Conservation (phyloP, 2,797 vertebrate genomes). For the Acestrorhynchus altus region DNA sequence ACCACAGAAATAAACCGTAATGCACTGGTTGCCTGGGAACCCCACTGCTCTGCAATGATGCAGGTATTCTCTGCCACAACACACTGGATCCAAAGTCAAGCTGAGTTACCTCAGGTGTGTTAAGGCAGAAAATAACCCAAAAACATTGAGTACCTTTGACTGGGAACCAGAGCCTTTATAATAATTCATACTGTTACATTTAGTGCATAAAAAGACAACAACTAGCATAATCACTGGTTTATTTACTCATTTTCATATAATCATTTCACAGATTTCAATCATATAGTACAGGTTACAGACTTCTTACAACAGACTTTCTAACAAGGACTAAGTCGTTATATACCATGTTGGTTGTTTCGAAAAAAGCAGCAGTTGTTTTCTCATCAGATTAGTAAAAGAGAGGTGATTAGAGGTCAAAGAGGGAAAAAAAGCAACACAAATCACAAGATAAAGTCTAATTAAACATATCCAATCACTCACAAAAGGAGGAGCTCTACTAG, state of each 20-base stretch:
- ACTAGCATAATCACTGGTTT: constrained; percentile 1
- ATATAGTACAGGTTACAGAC: constrained; percentile 4
- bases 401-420: no score
- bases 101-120: not conserved
- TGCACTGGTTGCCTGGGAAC: no score
- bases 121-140: not conserved
- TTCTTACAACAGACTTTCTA: not conserved
- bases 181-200: not conserved
- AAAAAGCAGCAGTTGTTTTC: not conserved
- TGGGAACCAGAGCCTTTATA: no score
- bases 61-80: no score
- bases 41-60: no score
- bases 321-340: not conserved
- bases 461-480: not conserved
- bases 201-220: constrained; percentile 8
- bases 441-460: not conserved
- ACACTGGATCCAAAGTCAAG: no score
- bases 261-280: not conserved
- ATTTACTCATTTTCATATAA: constrained; percentile 6
- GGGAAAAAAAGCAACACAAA: not conserved
- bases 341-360: not conserved
- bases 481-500: not conserved
- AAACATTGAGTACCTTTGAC: not conserved
- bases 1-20: no score
- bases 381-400: no score